These are phyloP conservation scores for Caenorhabditis sp. DNA, from an alignment of 2,888 invertebrate genomes.

Conservation along the genomic window DNA sequence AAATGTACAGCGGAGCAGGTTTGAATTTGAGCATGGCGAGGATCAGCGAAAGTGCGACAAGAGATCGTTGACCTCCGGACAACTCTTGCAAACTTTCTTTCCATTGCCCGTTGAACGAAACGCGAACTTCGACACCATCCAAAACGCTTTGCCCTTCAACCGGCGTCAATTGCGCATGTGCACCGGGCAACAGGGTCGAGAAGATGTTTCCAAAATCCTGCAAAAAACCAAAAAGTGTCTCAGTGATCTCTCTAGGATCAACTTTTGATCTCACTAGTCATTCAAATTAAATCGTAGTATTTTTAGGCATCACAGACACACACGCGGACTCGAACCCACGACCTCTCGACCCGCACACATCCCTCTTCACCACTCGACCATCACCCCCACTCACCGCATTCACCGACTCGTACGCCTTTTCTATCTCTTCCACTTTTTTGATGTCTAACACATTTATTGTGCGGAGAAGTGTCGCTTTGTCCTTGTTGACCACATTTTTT, in stretches of 20 bases:
- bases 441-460: constrained; percentile 88
- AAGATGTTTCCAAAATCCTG: constrained; percentile 93
- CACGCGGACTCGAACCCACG: constrained; percentile 17
- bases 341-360: not conserved
- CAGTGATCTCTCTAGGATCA: constrained; percentile 9
- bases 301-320: constrained; percentile 32
- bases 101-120: constrained; percentile 91
- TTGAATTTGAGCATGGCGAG: constrained; percentile 94
- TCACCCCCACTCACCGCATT: constrained; percentile 75
- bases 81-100: constrained; percentile 94
- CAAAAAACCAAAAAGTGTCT: constrained; percentile 39
- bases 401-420: constrained; percentile 83
- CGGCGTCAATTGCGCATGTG: constrained; percentile 85
- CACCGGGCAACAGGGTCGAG: constrained; percentile 86
- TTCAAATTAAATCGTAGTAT: constrained; percentile 49
- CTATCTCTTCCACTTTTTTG: constrained; percentile 85
- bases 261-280: constrained; percentile 36
- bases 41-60: constrained; percentile 93
- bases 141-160: constrained; percentile 79
- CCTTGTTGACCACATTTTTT: constrained; percentile 80
- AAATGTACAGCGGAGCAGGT: constrained; percentile 95
- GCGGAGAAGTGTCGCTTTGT: constrained; percentile 80
- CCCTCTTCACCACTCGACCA: too few relatives aligned
- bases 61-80: constrained; percentile 83
- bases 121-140: constrained; percentile 86